Percentiles rank a stretch among this genome's conserved stretches.
These are phyloP conservation scores for Leptoclinus maculatus DNA, from an alignment of 2,797 vertebrate genomes.

Conservation along the genomic window DNA sequence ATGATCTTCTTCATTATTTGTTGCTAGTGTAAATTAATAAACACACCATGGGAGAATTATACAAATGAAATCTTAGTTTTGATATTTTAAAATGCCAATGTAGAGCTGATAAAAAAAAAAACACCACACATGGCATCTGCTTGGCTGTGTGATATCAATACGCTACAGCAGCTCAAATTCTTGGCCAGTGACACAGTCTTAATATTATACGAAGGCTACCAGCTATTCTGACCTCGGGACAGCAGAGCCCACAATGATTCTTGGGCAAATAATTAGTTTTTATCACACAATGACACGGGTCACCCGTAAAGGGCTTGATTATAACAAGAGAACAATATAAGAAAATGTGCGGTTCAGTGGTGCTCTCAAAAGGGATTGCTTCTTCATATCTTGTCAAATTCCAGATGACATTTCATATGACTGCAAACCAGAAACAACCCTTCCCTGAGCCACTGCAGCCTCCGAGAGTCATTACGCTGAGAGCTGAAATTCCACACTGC, in stretches of 20 bases:
- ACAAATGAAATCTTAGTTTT: slow-evolving; percentile 22
- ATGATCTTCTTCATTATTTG: slow-evolving; percentile 1
- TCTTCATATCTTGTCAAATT: slow-evolving; percentile 85
- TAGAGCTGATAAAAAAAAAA: slow-evolving; percentile 25
- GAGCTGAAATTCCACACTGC: slow-evolving; percentile 76
- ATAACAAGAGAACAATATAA: slow-evolving; percentile 81
- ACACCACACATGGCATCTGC: slow-evolving; percentile 39
- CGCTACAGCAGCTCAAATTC: slow-evolving; percentile 49
- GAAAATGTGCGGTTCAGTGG: slow-evolving; percentile 77
- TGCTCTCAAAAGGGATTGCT: slow-evolving; percentile 81
- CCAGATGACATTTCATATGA: slow-evolving; percentile 85
- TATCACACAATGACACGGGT: slow-evolving; percentile 83
- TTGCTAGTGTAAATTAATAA: slow-evolving; percentile 12
- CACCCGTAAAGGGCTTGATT: slow-evolving; percentile 75
- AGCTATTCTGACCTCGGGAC: slow-evolving; percentile 76
- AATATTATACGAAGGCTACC: slow-evolving; percentile 72
- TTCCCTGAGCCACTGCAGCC: slow-evolving; percentile 72
- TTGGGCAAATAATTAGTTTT: slow-evolving; percentile 83
- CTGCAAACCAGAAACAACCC: slow-evolving; percentile 82
- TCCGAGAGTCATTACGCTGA: slow-evolving; percentile 78
- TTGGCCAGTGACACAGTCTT: slow-evolving; percentile 63
- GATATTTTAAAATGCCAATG: slow-evolving; percentile 41
- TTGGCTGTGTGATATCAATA: slow-evolving; percentile 53
- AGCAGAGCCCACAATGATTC: slow-evolving; percentile 72
- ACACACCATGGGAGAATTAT: slow-evolving; percentile 13